phyloP scores from a whole-genome alignment of 2,888 invertebrate species.

The Monoplex corrugatus region DNA sequence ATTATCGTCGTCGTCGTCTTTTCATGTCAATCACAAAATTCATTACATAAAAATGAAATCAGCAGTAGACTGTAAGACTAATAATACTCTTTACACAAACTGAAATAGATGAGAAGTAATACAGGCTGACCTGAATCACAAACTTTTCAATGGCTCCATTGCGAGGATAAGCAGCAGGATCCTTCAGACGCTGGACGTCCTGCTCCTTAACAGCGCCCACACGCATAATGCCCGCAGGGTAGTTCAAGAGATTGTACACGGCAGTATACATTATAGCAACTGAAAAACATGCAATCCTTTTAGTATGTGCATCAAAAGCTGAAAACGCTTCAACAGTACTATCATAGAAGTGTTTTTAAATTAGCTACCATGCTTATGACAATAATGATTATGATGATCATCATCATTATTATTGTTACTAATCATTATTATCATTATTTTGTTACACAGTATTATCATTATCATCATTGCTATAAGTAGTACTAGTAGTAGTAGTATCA shows the following conservation, averaged over 20 bases:
- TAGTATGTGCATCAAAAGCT: not conserved
- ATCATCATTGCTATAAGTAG: too few relatives aligned
- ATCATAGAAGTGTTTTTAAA: too few relatives aligned
- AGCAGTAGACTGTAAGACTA: not conserved
- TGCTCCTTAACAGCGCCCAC: constrained; percentile 71
- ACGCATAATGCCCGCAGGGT: constrained; percentile 73
- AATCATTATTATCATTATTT: too few relatives aligned
- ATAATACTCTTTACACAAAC: too few relatives aligned
- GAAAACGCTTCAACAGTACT: not conserved
- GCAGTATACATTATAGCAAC: constrained; percentile 39
- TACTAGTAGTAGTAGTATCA: too few relatives aligned
- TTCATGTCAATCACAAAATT: not conserved
- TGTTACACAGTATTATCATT: too few relatives aligned
- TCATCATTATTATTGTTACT: too few relatives aligned
- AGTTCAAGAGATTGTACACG: constrained; percentile 74
- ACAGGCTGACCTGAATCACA: constrained; percentile 59
- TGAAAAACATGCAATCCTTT: not conserved
- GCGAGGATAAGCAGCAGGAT: constrained; percentile 62
- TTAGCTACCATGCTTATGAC: too few relatives aligned
- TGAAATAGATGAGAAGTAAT: too few relatives aligned
- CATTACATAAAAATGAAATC: not conserved
- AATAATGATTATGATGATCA: too few relatives aligned
- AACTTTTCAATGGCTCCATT: constrained; percentile 59
- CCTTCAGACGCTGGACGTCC: constrained; percentile 69
- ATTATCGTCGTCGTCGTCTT: too few relatives aligned